phyloP scores from a whole-genome alignment of 2,888 invertebrate genomes.

The Caenorhabditis japonica region DNA sequence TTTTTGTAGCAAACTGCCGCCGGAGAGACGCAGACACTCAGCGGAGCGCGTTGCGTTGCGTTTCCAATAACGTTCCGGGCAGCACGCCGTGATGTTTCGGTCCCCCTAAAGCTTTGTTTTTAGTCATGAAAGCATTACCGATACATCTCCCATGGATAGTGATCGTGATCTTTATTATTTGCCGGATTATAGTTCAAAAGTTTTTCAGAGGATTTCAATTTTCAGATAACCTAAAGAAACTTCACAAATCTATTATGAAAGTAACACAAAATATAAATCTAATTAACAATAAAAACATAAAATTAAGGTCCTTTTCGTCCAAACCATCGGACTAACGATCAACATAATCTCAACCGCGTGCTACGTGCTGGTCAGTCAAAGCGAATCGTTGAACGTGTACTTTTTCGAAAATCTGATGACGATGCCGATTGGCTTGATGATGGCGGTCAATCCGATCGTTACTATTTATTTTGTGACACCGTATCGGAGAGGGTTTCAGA shows the following conservation, averaged over 20 bases:
- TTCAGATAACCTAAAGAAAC: constrained; percentile 1
- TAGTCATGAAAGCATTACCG: constrained; percentile 10
- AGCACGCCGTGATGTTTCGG: too few species aligned
- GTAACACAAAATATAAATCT: background rate
- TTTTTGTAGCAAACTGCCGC: too few species aligned
- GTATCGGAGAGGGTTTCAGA: constrained; percentile 3
- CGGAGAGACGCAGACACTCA: too few species aligned
- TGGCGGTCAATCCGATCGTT: constrained; percentile 13
- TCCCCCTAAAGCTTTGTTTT: background rate
- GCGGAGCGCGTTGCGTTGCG: background rate
- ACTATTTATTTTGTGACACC: constrained; percentile 6
- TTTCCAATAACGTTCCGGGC: background rate
- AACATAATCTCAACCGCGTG: background rate
- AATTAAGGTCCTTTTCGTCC: too few species aligned
- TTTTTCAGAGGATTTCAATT: background rate
- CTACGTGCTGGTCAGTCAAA: background rate
- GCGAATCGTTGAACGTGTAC: background rate
- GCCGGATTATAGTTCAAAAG: background rate
- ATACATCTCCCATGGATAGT: background rate
- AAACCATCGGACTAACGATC: constrained; percentile 10
- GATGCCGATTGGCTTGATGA: constrained; percentile 6
- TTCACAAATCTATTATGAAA: constrained; percentile 1
- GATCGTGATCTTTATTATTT: background rate
- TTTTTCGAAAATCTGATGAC: constrained; percentile 11
- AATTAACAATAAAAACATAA: background rate